Evolutionary conservation across 2,113 vertebrate genomes (phyloP).

Genomic region (Rhabdornis inornatus): DNA sequence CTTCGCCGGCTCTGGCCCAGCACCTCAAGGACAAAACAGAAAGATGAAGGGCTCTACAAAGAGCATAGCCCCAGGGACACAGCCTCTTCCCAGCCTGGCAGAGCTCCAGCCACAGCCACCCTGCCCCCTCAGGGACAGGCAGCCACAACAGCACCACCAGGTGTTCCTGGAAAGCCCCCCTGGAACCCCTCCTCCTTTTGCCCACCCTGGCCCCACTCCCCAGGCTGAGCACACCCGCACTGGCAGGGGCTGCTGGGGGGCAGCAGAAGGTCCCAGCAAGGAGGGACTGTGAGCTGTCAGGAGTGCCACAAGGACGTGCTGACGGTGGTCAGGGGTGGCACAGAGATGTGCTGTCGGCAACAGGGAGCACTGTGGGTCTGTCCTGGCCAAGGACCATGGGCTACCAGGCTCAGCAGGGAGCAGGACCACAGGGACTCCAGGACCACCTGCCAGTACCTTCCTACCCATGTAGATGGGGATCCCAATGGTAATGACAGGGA

Average conservation of each 20-base stretch:
- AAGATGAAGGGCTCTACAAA: background rate
- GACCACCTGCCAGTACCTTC: constrained; percentile 68
- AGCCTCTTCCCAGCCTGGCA: background rate
- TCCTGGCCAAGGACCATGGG: background rate
- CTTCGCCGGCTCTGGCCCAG: constrained; percentile 86
- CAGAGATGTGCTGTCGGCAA: background rate
- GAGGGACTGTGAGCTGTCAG: background rate
- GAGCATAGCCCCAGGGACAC: background rate
- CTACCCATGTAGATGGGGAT: constrained; percentile 89
- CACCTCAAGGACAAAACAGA: constrained; percentile 50
- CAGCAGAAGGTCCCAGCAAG: background rate
- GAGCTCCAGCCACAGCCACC: background rate
- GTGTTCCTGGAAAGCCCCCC: background rate
- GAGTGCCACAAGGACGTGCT: too few relatives aligned
- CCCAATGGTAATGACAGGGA: constrained; percentile 86
- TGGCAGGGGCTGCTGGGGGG: background rate
- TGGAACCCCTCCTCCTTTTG: background rate
- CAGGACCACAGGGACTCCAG: background rate
- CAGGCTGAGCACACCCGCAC: background rate
- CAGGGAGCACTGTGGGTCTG: fast-evolving
- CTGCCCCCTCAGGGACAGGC: background rate
- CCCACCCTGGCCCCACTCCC: background rate
- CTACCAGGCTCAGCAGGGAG: background rate
- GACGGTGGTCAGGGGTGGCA: background rate
- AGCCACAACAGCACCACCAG: background rate